Evolutionary conservation across 2,113 vertebrate genomes (phyloP).

Genomic region (Desmodus rotundus): DNA sequence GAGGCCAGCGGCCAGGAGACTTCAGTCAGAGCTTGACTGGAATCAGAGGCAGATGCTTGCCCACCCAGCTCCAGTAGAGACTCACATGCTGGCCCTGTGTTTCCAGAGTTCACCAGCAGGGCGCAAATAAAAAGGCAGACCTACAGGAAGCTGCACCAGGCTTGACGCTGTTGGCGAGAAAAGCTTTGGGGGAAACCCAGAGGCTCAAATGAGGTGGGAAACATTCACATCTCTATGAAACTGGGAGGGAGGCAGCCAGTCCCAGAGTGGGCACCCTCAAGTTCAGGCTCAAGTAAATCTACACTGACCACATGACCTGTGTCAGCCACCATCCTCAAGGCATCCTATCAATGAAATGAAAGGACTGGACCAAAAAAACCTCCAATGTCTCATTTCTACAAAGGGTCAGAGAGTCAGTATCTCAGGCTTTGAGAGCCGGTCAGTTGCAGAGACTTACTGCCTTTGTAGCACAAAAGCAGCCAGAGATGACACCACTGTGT

Average conservation of each 20-base stretch:
- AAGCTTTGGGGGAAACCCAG: not conserved
- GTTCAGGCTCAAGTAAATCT: not conserved
- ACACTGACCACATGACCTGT: not conserved
- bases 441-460: not conserved
- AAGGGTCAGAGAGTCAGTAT: not conserved
- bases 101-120: not conserved
- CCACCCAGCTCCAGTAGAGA: not conserved
- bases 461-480: not conserved
- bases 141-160: not conserved
- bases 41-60: not conserved
- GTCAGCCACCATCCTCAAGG: not conserved
- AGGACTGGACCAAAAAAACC: not conserved
- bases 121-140: not conserved
- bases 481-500: not conserved
- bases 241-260: not conserved
- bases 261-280: not conserved
- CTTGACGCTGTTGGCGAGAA: not conserved
- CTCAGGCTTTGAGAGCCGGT: not conserved
- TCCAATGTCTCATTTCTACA: not conserved
- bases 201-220: not conserved
- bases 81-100: not conserved
- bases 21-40: not conserved
- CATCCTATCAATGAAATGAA: not conserved
- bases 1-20: not conserved
- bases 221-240: not conserved